phyloP scores from a whole-genome alignment of 2,113 vertebrate genomes.

The Rhinolophus sinicus region DNA sequence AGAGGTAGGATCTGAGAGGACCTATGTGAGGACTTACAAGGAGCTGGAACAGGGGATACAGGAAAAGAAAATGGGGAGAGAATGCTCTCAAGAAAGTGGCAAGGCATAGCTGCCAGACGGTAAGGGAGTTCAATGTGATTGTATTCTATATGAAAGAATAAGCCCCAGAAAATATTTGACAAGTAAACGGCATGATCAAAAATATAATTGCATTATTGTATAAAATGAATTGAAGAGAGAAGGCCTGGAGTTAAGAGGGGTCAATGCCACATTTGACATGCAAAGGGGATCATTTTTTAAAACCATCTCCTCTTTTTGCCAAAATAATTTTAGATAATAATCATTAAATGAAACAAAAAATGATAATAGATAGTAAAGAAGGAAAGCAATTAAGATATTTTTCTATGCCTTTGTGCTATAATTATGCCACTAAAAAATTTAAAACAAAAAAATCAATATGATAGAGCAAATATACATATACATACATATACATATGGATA shows the following conservation, averaged over 20 bases:
- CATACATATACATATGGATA: background rate
- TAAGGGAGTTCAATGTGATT: background rate
- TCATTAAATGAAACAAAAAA: background rate
- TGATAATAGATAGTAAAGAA: background rate
- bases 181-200: background rate
- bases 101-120: no score
- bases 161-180: background rate
- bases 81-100: background rate
- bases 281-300: background rate
- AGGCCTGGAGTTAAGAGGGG: background rate
- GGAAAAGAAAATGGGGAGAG: background rate
- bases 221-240: background rate
- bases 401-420: background rate
- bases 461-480: background rate
- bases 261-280: background rate
- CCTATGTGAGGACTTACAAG: accelerated
- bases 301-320: background rate
- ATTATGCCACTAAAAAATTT: background rate
- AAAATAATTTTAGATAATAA: background rate
- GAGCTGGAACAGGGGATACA: background rate
- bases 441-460: background rate
- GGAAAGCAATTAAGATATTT: background rate
- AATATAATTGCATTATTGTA: background rate
- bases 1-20: background rate
- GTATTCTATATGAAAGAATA: background rate